phyloP scores from a whole-genome alignment of 2,113 vertebrate genomes.

The Pelmatolapia mariae region DNA sequence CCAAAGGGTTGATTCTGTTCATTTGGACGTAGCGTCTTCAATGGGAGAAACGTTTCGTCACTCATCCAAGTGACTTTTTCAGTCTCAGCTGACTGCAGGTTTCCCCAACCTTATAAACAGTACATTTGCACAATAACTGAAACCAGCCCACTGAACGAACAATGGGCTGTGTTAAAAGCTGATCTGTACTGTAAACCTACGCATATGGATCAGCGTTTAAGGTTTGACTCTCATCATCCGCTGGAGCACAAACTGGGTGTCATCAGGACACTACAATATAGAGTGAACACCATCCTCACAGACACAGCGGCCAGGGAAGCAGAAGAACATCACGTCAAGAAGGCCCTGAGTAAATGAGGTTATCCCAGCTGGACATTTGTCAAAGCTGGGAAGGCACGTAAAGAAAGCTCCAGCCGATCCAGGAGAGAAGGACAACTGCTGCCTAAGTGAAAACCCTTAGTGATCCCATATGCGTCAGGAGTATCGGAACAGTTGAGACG shows the following conservation, averaged over 20 bases:
- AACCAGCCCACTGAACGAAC: not conserved
- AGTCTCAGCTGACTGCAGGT: not conserved
- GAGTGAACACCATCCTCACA: not conserved
- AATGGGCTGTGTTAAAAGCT: not conserved
- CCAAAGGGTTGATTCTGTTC: not conserved
- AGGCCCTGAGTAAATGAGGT: not conserved
- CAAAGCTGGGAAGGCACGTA: not conserved
- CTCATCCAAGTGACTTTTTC: not conserved
- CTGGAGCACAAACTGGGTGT: too few species aligned
- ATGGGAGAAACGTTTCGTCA: not conserved
- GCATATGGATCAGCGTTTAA: not conserved
- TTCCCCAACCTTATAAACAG: not conserved
- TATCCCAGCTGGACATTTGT: too few species aligned
- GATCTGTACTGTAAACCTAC: not conserved
- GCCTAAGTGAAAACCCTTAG: not conserved
- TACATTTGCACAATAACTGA: not conserved
- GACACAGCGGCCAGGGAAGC: not conserved
- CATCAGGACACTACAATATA: accelerated
- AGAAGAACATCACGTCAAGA: not conserved
- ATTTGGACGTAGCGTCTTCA: accelerated
- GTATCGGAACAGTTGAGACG: not conserved
- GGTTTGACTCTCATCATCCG: not conserved
- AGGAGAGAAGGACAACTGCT: not conserved
- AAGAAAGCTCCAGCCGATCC: not conserved
- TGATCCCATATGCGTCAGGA: not conserved